A percentile compares a stretch with the other conserved stretches of the same genome.
Evolutionary conservation across 1,140 invertebrate species (phyloP).

Genomic region (Harlomillsia oculata): DNA sequence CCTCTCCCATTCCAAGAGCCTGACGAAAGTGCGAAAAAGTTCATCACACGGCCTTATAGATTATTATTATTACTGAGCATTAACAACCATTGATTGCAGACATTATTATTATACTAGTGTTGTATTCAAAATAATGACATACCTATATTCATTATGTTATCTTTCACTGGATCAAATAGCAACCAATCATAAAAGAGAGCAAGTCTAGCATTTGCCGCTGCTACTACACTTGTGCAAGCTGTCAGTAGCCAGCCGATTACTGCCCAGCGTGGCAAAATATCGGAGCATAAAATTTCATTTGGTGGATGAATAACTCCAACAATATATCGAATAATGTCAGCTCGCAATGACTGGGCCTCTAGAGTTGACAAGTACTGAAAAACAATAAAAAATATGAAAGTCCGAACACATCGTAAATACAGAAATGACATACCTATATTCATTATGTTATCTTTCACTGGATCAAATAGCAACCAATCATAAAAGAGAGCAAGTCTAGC

Average conservation of each 20-base stretch:
- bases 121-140: conserved; percentile 36
- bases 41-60: no score
- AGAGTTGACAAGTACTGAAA: conserved; percentile 88
- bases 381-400: conserved; percentile 18
- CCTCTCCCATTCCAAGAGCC: no score
- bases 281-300: conserved; percentile 93
- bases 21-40: no score
- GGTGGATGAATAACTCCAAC: conserved; percentile 96
- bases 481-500: conserved; percentile 93
- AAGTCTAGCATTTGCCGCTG: conserved; percentile 88
- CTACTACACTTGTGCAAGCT: conserved; percentile 87
- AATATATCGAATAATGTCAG: conserved; percentile 94
- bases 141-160: conserved; percentile 97
- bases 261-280: conserved; percentile 96
- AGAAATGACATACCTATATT: conserved; percentile 85
- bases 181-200: conserved; percentile 97
- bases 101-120: no score
- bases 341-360: conserved; percentile 86
- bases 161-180: conserved; percentile 87
- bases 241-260: conserved; percentile 96
- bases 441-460: conserved; percentile 96
- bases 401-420: no score
- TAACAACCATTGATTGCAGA: no score
- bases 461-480: conserved; percentile 95
- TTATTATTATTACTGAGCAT: no score